Conservation (phyloP, 2,888 invertebrate species). For the Melanargia galathea region DNA sequence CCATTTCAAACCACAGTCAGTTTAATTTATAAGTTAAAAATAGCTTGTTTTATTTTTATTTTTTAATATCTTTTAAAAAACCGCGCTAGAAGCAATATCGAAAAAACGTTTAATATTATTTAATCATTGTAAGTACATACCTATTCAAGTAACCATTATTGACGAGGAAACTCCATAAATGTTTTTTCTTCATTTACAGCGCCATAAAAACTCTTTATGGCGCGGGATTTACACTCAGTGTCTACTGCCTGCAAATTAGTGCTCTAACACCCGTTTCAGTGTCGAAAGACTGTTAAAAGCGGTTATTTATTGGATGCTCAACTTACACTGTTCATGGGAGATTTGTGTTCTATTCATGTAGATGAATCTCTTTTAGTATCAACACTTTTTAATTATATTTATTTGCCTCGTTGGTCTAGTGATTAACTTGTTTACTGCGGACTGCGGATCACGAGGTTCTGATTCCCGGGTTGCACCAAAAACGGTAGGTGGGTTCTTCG, state of each 20-base stretch:
- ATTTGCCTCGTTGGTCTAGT: no score
- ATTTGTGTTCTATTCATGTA: slow-evolving; percentile 5
- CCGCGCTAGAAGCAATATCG: no score
- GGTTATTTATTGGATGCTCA: slow-evolving; percentile 19
- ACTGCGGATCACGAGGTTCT: no score
- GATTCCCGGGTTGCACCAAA: no score
- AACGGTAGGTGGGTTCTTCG: no score
- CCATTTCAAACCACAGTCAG: no score
- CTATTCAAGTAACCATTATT: not conserved
- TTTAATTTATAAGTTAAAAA: no score
- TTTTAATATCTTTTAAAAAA: no score
- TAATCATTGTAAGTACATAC: no score
- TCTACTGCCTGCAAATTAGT: slow-evolving; percentile 38
- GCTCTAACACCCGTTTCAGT: slow-evolving; percentile 25
- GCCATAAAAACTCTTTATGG: slow-evolving; percentile 40
- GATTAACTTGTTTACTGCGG: no score
- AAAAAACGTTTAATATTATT: no score
- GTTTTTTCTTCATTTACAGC: slow-evolving; percentile 33
- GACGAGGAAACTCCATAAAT: not conserved
- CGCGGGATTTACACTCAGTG: slow-evolving; percentile 40
- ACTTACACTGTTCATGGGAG: slow-evolving; percentile 12
- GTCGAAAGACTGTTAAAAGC: slow-evolving; percentile 23
- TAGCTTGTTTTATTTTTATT: no score
- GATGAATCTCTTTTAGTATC: not conserved
- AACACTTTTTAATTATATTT: not conserved